Conservation (phyloP, 2,113 vertebrate species). For the Oceanodroma tethys region DNA sequence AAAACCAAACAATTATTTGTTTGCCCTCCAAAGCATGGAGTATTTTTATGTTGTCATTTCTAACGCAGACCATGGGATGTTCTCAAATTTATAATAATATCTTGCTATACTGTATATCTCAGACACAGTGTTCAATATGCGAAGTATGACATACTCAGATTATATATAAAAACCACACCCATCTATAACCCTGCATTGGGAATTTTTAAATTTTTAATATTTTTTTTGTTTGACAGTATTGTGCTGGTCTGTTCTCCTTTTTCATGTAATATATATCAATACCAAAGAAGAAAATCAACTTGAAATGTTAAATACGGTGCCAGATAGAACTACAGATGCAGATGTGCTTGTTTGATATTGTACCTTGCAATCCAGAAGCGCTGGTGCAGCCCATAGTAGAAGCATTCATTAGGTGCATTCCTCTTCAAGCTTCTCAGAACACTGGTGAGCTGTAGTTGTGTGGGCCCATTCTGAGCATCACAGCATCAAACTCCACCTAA, state of each 20-base stretch:
- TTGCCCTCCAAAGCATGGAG: not conserved
- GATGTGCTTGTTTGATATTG: not conserved
- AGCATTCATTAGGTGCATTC: not conserved
- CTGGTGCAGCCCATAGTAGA: not conserved
- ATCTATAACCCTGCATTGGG: not conserved
- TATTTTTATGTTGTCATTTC: constrained; percentile 18
- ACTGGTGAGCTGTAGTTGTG: not conserved
- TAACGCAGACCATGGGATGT: not conserved
- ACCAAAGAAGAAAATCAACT: constrained; percentile 21
- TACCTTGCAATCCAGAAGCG: not conserved
- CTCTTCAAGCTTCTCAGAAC: not conserved
- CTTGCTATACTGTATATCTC: not conserved
- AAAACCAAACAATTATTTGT: not conserved
- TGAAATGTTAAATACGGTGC: not conserved
- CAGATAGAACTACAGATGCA: not conserved
- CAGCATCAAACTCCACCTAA: not conserved
- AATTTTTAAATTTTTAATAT: not conserved
- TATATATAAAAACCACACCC: not conserved
- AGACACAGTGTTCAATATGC: not conserved
- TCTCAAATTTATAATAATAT: not conserved
- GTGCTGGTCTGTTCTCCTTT: not conserved
- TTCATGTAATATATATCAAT: not conserved
- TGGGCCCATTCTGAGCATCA: not conserved
- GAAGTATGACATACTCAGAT: not conserved
- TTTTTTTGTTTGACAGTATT: not conserved